Base-by-base conservation (phyloP, 2,113 vertebrate genomes). In the Eolophus roseicapilla region DNA sequence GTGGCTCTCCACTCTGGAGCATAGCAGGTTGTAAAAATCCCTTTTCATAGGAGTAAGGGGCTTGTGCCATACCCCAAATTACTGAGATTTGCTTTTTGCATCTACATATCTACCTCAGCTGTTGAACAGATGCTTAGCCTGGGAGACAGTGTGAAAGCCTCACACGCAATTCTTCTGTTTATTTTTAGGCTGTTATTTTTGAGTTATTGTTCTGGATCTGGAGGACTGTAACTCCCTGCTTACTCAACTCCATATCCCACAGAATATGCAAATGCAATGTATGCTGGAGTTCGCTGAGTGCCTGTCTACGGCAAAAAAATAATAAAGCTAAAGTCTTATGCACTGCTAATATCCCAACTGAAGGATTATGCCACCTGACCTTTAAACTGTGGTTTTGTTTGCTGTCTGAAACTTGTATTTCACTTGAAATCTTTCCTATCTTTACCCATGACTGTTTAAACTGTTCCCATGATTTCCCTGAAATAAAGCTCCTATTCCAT, bases 1-100 rank as follows among this genome's bases (percentile, higher is more conserved):
- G 67, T 94, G 95, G 73, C 96, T 86, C 93, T 70, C 43, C 35
- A 46, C 13, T 11, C 90, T 95, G 88, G 65, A 88, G 21, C 39
- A 86, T 1, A 23, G 35, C 46, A 17, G 20, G 1, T 3, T 18
- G 50, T 33, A 65, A 87, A 62, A 91, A 69, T 55, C 37, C 19
- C 10, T 78, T 33, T 27, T 43, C 35, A 1, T 1, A 24, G 69
- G 43, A 68, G 60, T 62, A 64, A 57, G 28, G 13, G 27, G 33
- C 17, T 81, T 70, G 41, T 9, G 24, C 14, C 25, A 16, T 47
- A 62, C 5, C 19, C 50, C 55, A 52, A 92, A 81, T 17, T 23
- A 50, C n/a, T 28, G 13, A 43, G 11, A 64, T 64, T 86, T 86
- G 47, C 49, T 74, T 65, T 65, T 82, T 75, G 75, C 77, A 52